Percentiles rank a stretch among this genome's conserved stretches.
Conservation (phyloP, 2,888 invertebrate genomes). For the Hypercompe scribonia region DNA sequence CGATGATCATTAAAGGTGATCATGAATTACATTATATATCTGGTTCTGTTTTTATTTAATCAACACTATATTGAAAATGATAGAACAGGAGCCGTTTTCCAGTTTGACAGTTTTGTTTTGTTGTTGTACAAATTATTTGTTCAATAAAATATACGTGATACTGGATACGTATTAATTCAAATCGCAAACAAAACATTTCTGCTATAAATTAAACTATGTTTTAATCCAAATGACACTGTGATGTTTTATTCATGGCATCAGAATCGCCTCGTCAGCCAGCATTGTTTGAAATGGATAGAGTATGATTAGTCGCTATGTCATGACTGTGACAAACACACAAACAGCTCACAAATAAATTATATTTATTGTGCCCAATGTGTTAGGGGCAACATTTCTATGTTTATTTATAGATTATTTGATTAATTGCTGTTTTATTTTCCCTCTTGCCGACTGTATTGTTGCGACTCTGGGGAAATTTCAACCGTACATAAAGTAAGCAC, state of each 20-base stretch:
- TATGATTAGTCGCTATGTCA: slow-evolving; percentile 42
- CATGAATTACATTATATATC: not conserved
- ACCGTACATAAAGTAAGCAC: slow-evolving; percentile 4
- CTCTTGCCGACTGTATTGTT: slow-evolving; percentile 16
- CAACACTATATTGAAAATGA: not conserved
- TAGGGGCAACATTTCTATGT: slow-evolving; percentile 21
- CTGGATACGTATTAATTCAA: slow-evolving; percentile 16
- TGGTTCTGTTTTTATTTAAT: not conserved
- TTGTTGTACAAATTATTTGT: too few relatives aligned
- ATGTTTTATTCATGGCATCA: slow-evolving; percentile 47
- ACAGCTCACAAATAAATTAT: slow-evolving; percentile 40
- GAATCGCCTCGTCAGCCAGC: slow-evolving; percentile 41
- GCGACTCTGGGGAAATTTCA: slow-evolving; percentile 21
- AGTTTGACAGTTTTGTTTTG: not conserved
- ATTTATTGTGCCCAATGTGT: slow-evolving; percentile 41
- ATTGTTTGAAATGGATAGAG: slow-evolving; percentile 44
- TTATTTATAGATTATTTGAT: slow-evolving; percentile 27
- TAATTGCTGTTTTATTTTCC: slow-evolving; percentile 34
- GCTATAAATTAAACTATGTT: slow-evolving; percentile 30
- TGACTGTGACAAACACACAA: slow-evolving; percentile 40
- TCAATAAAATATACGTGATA: not conserved
- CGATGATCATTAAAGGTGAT: too few relatives aligned
- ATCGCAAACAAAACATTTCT: slow-evolving; percentile 24
- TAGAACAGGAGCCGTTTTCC: not conserved
- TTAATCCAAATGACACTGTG: slow-evolving; percentile 30